Conservation (phyloP, 2,113 vertebrate genomes). For the Tetrax tetrax region DNA sequence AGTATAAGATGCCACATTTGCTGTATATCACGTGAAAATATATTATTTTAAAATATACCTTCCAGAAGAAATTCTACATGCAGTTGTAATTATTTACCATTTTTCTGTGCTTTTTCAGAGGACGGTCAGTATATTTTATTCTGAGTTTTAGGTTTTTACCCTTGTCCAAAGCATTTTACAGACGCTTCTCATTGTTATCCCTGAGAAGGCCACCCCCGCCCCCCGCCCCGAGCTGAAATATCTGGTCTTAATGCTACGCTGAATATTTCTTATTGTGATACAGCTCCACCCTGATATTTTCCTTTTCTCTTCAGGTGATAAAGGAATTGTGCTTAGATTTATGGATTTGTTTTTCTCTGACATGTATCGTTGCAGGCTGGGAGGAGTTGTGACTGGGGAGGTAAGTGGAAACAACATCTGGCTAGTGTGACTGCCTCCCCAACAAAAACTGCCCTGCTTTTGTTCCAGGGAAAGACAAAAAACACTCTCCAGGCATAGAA, state of each 20-base stretch:
- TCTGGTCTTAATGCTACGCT: accelerated
- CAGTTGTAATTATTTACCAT: not conserved
- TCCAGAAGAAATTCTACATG: not conserved
- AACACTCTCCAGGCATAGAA: not conserved
- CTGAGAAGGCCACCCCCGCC: not conserved
- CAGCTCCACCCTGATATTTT: not conserved
- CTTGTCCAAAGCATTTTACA: not conserved
- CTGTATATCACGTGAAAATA: not conserved
- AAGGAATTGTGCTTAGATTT: not conserved
- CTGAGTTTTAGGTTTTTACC: not conserved
- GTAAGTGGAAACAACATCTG: not conserved
- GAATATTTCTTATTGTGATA: not conserved
- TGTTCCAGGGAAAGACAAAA: not conserved
- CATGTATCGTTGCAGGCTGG: not conserved
- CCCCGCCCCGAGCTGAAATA: not conserved
- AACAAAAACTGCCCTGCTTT: not conserved
- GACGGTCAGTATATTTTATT: not conserved
- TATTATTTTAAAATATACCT: not conserved
- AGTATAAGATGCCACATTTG: not conserved
- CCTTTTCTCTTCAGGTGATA: not conserved
- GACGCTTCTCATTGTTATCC: not conserved
- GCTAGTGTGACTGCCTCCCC: not conserved
- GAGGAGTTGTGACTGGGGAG: not conserved
- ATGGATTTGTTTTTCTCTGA: not conserved
- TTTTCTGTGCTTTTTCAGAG: not conserved